phyloP scores from a whole-genome alignment of 2,888 invertebrate species.

The Bellardia pandia region DNA sequence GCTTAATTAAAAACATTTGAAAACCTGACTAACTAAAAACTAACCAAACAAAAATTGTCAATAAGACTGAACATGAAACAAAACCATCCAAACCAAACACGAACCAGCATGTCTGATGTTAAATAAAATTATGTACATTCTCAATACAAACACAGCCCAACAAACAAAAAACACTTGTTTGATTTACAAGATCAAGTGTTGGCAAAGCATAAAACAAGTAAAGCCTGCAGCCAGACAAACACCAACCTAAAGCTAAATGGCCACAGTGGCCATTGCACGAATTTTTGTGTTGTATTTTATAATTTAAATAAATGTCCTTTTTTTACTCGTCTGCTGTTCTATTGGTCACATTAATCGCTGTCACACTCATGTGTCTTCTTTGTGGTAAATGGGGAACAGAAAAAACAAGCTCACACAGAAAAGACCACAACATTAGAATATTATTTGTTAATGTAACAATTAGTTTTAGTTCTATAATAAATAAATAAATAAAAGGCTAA shows the following conservation, averaged over 20 bases:
- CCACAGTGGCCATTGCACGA: slow-evolving; percentile 20
- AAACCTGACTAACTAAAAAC: slow-evolving; percentile 18
- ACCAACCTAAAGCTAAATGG: background rate
- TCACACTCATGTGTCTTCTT: slow-evolving; percentile 41
- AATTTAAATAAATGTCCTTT: slow-evolving; percentile 67
- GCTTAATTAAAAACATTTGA: slow-evolving; percentile 62
- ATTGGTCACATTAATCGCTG: slow-evolving; percentile 42
- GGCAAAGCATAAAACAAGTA: slow-evolving; percentile 15
- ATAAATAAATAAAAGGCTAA: background rate
- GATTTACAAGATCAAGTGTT: slow-evolving; percentile 52
- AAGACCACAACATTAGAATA: background rate
- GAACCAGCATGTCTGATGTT: background rate
- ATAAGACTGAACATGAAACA: background rate
- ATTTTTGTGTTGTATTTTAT: slow-evolving; percentile 47
- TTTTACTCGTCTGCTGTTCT: background rate
- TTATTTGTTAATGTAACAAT: slow-evolving; percentile 46
- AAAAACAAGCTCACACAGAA: background rate
- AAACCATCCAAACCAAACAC: background rate
- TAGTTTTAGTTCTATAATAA: slow-evolving; percentile 14
- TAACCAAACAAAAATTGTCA: slow-evolving; percentile 11
- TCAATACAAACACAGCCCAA: background rate
- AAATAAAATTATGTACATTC: slow-evolving; percentile 32
- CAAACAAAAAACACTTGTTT: slow-evolving; percentile 37
- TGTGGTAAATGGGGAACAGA: slow-evolving; percentile 15
- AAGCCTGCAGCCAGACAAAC: background rate